Base-by-base conservation (phyloP, 2,113 vertebrate species). In the Cyanistes caeruleus region DNA sequence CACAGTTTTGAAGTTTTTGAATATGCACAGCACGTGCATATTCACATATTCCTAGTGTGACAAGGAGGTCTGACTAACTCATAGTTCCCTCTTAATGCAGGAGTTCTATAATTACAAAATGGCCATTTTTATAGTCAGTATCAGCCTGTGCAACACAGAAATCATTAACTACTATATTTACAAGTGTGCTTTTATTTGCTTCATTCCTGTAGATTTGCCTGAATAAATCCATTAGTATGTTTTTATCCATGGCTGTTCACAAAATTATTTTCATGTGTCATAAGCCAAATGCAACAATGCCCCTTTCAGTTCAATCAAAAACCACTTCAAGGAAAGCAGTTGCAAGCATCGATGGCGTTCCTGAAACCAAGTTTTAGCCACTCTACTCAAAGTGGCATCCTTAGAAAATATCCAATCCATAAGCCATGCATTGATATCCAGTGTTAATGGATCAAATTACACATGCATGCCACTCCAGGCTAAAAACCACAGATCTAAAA, bases 401-500 rank as follows among this genome's bases (percentile, higher is more conserved):
- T 68, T 43, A 88, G 11, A 37, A 92, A 74, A 21, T 43, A 90
- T 5, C 63, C 58, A 84, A 84, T 35, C 35, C 28, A 25, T 59
- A 95, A 87, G 20, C 37, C 86, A 52, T 84, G 89, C 94, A 75
- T 1, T 20, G 11, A 92, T 52, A 86, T 21, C 64, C 56, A 81
- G 15, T 21, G 49, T 95, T 93, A 95, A 90, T n/a, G 43, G 51
- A 59, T 59, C 44, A 41, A 63, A 87, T n/a, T 63, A 43, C 3
- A 84, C 84, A 63, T 41, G 76, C 93, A 84, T 15, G 19, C 59
- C 52, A 89, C 48, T 72, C 37, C 64, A 84, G 27, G 56, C 20
- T 81, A 58, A 77, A 91, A 64, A 15, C 0, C 0, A 0, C 0
- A n/a, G 9, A 39, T 39, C 43, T 14, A 28, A 65, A 75, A 69